Evolutionary conservation across 2,888 invertebrate genomes (phyloP).

Genomic region (Miltochrista miniata): DNA sequence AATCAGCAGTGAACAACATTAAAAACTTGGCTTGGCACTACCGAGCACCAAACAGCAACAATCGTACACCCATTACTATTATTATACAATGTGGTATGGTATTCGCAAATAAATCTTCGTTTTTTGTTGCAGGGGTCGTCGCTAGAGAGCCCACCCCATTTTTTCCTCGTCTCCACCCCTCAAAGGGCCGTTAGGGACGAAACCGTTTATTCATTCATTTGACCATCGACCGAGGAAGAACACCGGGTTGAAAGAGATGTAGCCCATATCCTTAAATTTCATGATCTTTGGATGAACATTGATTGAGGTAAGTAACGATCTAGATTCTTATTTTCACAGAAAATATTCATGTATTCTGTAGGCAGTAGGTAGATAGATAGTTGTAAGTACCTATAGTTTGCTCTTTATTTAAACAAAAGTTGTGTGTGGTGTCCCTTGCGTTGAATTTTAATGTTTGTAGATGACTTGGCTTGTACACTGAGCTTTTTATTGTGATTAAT

Average conservation of each 20-base stretch:
- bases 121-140: conserved; percentile 69
- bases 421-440: conserved; percentile 3
- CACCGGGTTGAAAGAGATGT: conserved; percentile 35
- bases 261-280: conserved; percentile 36
- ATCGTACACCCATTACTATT: conserved; percentile 56
- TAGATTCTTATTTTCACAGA: conserved; percentile 11
- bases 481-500: conserved; percentile 8
- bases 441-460: conserved; percentile 9
- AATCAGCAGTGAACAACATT: background rate
- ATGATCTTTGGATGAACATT: conserved; percentile 35
- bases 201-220: conserved; percentile 50
- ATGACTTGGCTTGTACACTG: conserved; percentile 4
- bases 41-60: conserved; percentile 38
- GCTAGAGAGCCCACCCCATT: conserved; percentile 47
- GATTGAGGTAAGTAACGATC: conserved; percentile 16
- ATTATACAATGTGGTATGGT: conserved; percentile 54
- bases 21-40: conserved; percentile 18
- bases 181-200: conserved; percentile 35
- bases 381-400: conserved; percentile 2
- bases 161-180: conserved; percentile 59
- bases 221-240: conserved; percentile 42
- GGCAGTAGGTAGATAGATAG: conserved; percentile 2
- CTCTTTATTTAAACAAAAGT: conserved; percentile 7
- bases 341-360: conserved; percentile 10
- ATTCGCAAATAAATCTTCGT: conserved; percentile 74